These are phyloP conservation scores for Percopsis omiscomaycus DNA, from an alignment of 2,797 vertebrate genomes.

Conservation along the genomic window DNA sequence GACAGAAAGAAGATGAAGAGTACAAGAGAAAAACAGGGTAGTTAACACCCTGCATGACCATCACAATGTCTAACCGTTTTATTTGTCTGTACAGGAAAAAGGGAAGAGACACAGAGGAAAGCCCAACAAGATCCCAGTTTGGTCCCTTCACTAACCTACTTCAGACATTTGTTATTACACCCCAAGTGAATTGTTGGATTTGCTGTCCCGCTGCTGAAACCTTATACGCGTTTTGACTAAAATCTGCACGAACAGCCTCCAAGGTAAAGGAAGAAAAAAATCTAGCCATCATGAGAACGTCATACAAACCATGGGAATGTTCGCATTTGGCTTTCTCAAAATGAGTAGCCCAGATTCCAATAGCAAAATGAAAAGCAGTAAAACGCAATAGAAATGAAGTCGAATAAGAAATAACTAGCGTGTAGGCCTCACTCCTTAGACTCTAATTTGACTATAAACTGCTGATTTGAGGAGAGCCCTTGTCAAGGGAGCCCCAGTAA, in stretches of 20 bases:
- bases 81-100: background rate
- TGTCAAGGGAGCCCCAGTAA: conserved; percentile 28
- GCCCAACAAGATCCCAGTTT: background rate
- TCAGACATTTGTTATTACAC: background rate
- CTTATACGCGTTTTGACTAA: conserved; percentile 43
- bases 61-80: too few species aligned
- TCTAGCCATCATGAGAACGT: too few species aligned
- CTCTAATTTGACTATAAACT: conserved; percentile 50
- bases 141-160: conserved; percentile 1
- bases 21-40: background rate
- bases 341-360: conserved; percentile 42
- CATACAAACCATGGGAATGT: conserved; percentile 25
- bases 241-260: conserved; percentile 41
- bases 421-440: conserved; percentile 57
- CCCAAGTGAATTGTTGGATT: conserved; percentile 10
- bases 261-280: conserved; percentile 30
- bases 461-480: conserved; percentile 45
- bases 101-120: background rate
- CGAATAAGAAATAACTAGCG: conserved; percentile 39
- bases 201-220: conserved; percentile 21
- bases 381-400: conserved; percentile 47
- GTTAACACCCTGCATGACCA: background rate
- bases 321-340: conserved; percentile 44
- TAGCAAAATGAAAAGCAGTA: conserved; percentile 49
- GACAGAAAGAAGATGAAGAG: conserved; percentile 19